Conservation (phyloP, 2,113 vertebrate species). For the Trinectes maculatus region DNA sequence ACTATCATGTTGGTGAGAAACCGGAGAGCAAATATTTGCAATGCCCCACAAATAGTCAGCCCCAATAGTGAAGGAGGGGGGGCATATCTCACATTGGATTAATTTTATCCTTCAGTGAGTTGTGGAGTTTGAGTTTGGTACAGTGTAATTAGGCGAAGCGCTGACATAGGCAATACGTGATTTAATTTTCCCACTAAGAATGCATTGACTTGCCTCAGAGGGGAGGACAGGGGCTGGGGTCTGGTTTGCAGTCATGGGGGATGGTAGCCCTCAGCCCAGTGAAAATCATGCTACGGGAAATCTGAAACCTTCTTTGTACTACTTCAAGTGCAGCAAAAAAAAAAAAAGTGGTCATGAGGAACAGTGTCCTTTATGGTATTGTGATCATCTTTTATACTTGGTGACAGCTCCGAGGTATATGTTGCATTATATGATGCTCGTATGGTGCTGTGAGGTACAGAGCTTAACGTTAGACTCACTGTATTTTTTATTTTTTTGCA, state of each 20-base stretch:
- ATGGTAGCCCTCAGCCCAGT: slow-evolving; percentile 68
- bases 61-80: not conserved
- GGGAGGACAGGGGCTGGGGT: slow-evolving; percentile 61
- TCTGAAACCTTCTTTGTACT: slow-evolving; percentile 78
- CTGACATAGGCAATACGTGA: slow-evolving; percentile 39
- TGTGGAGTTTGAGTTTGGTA: slow-evolving; percentile 23
- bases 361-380: slow-evolving; percentile 4
- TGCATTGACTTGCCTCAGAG: slow-evolving; percentile 45
- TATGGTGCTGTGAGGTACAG: not conserved
- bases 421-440: slow-evolving; percentile 18
- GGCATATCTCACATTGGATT: not conserved
- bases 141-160: slow-evolving; percentile 4
- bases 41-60: not conserved
- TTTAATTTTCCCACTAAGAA: slow-evolving; percentile 63
- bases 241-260: slow-evolving; percentile 74
- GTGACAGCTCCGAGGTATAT: slow-evolving; percentile 10
- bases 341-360: slow-evolving; percentile 29
- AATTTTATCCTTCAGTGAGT: not conserved
- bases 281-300: slow-evolving; percentile 80
- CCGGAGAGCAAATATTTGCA: slow-evolving; percentile 54
- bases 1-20: slow-evolving; percentile 49
- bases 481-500: slow-evolving; percentile 14
- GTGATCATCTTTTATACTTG: slow-evolving; percentile 16
- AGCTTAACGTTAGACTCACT: slow-evolving; percentile 19
- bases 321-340: slow-evolving; percentile 54